A percentile compares a stretch with the other conserved stretches of the same genome.
Evolutionary conservation across 1,140 invertebrate genomes (phyloP).

Genomic region (Tetramorium parvispinum): DNA sequence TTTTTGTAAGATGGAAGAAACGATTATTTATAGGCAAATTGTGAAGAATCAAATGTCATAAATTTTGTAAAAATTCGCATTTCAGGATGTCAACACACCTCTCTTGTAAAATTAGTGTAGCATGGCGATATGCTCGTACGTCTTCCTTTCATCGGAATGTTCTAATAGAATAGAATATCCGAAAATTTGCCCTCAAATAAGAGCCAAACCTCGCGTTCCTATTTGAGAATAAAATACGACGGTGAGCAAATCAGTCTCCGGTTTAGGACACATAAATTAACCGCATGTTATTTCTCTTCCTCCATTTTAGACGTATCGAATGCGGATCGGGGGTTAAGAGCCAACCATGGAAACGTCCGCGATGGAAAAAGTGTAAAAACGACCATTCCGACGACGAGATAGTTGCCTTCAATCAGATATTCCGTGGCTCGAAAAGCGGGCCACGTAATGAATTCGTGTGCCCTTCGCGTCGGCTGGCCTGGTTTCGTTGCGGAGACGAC

Average conservation of each 20-base stretch:
- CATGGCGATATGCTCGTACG: neutral
- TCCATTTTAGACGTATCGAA: neutral
- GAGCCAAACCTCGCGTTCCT: neutral
- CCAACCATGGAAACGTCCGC: constrained; percentile 10
- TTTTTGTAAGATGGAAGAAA: no score
- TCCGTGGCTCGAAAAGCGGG: constrained; percentile 66
- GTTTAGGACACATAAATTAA: constrained; percentile 12
- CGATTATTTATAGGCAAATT: no score
- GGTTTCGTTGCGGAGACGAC: constrained; percentile 69
- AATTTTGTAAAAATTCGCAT: no score
- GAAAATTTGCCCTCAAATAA: neutral
- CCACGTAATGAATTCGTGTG: constrained; percentile 74
- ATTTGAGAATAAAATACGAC: constrained; percentile 32
- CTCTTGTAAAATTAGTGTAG: neutral
- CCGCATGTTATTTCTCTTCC: neutral
- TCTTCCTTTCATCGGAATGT: neutral
- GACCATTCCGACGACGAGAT: neutral
- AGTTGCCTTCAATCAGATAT: constrained; percentile 69
- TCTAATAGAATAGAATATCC: neutral
- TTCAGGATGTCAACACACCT: no score
- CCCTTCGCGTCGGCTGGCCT: constrained; percentile 72
- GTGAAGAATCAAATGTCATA: no score
- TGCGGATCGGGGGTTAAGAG: neutral
- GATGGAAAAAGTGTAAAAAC: constrained; percentile 34
- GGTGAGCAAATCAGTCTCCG: constrained; percentile 29